Base-by-base conservation (phyloP, 1,140 invertebrate genomes). In the Drosophila ogumai region DNA sequence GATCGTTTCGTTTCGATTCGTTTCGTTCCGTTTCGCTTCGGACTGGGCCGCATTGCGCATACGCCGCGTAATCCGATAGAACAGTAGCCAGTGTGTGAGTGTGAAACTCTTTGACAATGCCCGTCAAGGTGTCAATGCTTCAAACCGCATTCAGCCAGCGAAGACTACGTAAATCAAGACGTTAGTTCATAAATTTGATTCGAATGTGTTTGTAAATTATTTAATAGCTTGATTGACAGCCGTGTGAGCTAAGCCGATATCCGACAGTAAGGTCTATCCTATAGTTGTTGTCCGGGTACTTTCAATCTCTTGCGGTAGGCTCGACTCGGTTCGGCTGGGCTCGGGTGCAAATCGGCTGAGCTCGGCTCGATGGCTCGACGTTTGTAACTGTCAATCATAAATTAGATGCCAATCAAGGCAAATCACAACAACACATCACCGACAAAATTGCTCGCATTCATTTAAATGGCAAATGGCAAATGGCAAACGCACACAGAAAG, bases 381-480 rank as follows among this genome's bases (percentile, higher is more conserved):
- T 88, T 87, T 88, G 84, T 77, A 87, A 80, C 84, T 87, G 84
- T 87, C 84, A 87, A 87, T 87, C 84, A 87, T 87, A 87, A 87
- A 87, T 87, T 88, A 71, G 84, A 77, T 82, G 84, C 68, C 84
- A 87, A 88, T 87, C 84, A 87, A 87, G 82, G 67, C 82, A 66
- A 87, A 88, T 87, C 71, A 82, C 71, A 67, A 87, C 74, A 69
- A 57, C 71, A 57, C 71, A 57, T 43, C 59, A 50, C 40, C 69
- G 32, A 34, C 63, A 38, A 81, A 77, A 81, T 77, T 85, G 73
- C 75, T 52, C 41, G 47, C 65, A 78, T 75, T 80, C 75, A 87
- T 87, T 84, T 88, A 80, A 88, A 87, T 86, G 69, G 75, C 74
- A 75, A 63, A 72, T 55, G 32, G 66, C 63, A 49, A 81, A 61